Evolutionary conservation across 2,888 invertebrate species (phyloP).

Genomic region (Melitaea athalia): DNA sequence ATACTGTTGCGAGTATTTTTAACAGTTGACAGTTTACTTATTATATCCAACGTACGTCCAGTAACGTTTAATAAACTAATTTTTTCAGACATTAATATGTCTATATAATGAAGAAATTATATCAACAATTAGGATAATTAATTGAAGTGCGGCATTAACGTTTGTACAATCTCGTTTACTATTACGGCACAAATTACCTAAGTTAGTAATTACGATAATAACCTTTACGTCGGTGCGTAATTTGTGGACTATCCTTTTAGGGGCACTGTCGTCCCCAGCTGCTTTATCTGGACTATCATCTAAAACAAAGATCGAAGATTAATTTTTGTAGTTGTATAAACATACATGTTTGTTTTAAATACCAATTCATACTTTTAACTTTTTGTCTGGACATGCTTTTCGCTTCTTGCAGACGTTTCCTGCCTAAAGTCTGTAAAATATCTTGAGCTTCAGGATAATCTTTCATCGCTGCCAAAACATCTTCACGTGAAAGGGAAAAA

Average conservation of each 20-base stretch:
- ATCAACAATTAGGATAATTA: too few relatives aligned
- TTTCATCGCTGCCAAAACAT: slow-evolving; percentile 96
- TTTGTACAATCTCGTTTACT: background rate
- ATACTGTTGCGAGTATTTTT: too few relatives aligned
- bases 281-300: slow-evolving; percentile 72
- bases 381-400: slow-evolving; percentile 81
- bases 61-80: too few relatives aligned
- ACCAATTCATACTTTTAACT: slow-evolving; percentile 39
- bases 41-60: too few relatives aligned
- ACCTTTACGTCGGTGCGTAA: slow-evolving; percentile 91
- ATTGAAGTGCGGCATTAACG: background rate
- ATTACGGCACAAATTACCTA: background rate
- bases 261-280: slow-evolving; percentile 84
- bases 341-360: background rate
- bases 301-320: slow-evolving; percentile 42
- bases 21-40: too few relatives aligned
- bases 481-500: slow-evolving; percentile 96
- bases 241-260: slow-evolving; percentile 91
- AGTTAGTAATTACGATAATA: slow-evolving; percentile 36
- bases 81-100: too few relatives aligned
- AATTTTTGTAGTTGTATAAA: background rate
- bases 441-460: slow-evolving; percentile 98
- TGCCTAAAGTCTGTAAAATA: slow-evolving; percentile 93
- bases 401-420: slow-evolving; percentile 93
- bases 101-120: too few relatives aligned